These are phyloP conservation scores for Drosophila yakuba DNA, from an alignment of 1,140 invertebrate species.

Conservation along the genomic window DNA sequence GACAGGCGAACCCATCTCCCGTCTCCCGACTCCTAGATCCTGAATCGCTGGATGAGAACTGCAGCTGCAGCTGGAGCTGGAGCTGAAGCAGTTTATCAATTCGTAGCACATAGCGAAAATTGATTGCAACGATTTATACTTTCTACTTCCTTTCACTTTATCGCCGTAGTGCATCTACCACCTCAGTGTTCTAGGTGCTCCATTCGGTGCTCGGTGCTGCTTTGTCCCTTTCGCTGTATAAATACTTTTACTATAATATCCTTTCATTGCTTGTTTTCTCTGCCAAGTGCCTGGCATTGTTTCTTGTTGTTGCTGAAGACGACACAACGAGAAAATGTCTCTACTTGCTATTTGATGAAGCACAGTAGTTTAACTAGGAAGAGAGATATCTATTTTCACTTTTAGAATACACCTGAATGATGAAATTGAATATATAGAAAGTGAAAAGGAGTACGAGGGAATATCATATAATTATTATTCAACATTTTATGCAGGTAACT, in stretches of 20 bases:
- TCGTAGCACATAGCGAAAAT: constrained; percentile 81
- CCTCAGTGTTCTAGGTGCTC: constrained; percentile 24
- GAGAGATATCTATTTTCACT: too few relatives aligned
- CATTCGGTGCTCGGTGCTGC: constrained; percentile 16
- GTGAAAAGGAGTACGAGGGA: too few relatives aligned
- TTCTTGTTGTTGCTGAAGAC: constrained; percentile 50
- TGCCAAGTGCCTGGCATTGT: constrained; percentile 74
- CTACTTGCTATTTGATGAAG: too few relatives aligned
- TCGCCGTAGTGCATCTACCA: constrained; percentile 61
- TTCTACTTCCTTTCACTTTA: constrained; percentile 84
- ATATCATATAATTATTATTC: too few relatives aligned
- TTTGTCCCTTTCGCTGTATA: constrained; percentile 70
- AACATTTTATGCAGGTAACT: too few relatives aligned
- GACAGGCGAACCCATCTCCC: constrained; percentile 26
- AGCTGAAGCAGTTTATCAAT: constrained; percentile 77
- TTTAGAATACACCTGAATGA: too few relatives aligned
- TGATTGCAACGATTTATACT: constrained; percentile 83
- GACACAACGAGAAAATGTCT: background rate
- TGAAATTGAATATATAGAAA: too few relatives aligned
- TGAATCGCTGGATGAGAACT: constrained; percentile 21
- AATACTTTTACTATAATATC: constrained; percentile 83
- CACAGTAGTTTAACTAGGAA: too few relatives aligned
- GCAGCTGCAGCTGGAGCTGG: constrained; percentile 27
- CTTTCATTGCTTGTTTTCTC: constrained; percentile 81
- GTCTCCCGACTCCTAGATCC: background rate